These are phyloP conservation scores for Autographa pulchrina DNA, from an alignment of 2,888 invertebrate genomes.

Conservation along the genomic window DNA sequence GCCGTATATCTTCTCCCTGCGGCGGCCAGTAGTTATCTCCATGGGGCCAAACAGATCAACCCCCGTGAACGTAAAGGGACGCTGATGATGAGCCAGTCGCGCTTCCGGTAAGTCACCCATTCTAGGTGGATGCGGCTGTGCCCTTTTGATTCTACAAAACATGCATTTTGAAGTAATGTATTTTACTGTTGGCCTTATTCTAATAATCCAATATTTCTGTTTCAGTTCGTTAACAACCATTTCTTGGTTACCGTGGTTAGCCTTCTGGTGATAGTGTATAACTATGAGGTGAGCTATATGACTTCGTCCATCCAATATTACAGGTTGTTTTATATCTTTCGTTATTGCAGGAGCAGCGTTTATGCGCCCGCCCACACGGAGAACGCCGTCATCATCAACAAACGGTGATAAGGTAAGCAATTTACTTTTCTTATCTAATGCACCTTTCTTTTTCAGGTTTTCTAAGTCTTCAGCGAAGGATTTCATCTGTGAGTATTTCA, in stretches of 20 bases:
- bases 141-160: conserved; percentile 18
- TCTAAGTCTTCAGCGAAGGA: no score
- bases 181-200: conserved; percentile 41
- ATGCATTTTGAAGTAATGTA: conserved; percentile 14
- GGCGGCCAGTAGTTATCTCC: conserved; percentile 36
- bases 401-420: no score
- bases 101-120: conserved; percentile 28
- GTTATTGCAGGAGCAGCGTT: no score
- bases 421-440: no score
- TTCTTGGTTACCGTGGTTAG: conserved; percentile 40
- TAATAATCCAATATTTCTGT: conserved; percentile 53
- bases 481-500: no score
- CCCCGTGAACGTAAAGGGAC: conserved; percentile 11
- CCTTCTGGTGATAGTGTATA: conserved; percentile 40
- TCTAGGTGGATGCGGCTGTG: conserved; percentile 5
- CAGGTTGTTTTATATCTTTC: no score
- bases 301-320: no score
- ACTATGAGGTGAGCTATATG: no score
- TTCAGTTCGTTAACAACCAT: conserved; percentile 48
- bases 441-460: no score
- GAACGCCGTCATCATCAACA: no score
- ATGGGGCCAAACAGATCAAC: conserved; percentile 47
- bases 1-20: conserved; percentile 38
- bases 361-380: no score
- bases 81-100: not conserved